phyloP scores from a whole-genome alignment of 1,140 invertebrate genomes.

The Pinna nobilis region DNA sequence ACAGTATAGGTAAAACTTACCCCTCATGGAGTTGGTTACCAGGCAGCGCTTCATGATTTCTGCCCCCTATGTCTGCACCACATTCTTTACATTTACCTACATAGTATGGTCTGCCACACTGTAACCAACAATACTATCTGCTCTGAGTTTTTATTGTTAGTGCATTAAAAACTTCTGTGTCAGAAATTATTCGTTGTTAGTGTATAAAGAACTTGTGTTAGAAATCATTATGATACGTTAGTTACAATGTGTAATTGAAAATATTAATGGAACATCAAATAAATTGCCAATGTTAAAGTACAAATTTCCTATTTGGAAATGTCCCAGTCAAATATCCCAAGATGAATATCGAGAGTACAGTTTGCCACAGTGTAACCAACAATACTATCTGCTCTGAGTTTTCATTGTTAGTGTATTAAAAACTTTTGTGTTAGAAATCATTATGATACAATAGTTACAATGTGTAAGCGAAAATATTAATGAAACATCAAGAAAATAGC shows the following conservation, averaged over 20 bases:
- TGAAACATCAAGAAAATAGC: no score
- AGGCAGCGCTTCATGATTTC: slow-evolving; percentile 33
- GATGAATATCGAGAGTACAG: no score
- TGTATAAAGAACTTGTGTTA: not conserved
- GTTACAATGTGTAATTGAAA: no score
- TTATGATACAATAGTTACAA: no score
- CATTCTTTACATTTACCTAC: slow-evolving; percentile 56
- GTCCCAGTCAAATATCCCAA: no score
- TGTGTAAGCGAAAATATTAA: no score
- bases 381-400: not conserved
- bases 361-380: slow-evolving; percentile 58
- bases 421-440: no score
- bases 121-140: slow-evolving; percentile 14
- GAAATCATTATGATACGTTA: no score
- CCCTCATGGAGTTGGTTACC: slow-evolving; percentile 40
- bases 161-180: not conserved
- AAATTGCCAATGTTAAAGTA: no score
- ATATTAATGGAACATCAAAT: no score
- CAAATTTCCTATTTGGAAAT: no score
- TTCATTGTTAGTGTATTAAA: not conserved
- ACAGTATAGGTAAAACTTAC: not conserved
- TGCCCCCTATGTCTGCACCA: slow-evolving; percentile 59
- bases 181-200: not conserved
- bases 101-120: slow-evolving; percentile 61
- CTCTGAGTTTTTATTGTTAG: not conserved